phyloP scores from a whole-genome alignment of 1,140 invertebrate species.

The Nephila pilipes region DNA sequence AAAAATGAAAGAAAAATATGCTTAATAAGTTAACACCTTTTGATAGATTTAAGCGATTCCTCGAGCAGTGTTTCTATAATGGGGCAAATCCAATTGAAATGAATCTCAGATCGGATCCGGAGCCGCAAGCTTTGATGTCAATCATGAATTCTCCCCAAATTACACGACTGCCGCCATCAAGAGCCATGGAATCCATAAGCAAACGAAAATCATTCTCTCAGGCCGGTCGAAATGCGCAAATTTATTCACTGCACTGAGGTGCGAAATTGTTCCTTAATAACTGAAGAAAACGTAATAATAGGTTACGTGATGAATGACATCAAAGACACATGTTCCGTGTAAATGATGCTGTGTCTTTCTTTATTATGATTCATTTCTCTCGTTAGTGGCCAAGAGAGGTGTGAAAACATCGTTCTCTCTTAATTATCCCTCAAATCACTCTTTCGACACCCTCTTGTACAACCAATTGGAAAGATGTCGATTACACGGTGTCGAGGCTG shows the following conservation, averaged over 20 bases:
- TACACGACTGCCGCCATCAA: constrained; percentile 27
- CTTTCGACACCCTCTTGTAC: constrained; percentile 60
- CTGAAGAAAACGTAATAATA: constrained; percentile 75
- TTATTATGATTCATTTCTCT: constrained; percentile 44
- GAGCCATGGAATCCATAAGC: constrained; percentile 32
- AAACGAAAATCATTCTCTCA: constrained; percentile 63
- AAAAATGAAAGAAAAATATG: background rate
- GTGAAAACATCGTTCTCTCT: constrained; percentile 64
- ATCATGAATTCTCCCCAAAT: constrained; percentile 56
- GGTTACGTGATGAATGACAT: constrained; percentile 75
- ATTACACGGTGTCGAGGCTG: constrained; percentile 1
- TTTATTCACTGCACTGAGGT: constrained; percentile 72
- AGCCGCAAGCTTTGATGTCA: constrained; percentile 55
- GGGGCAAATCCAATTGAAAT: constrained; percentile 5
- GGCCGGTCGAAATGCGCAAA: constrained; percentile 44
- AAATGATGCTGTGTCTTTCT: constrained; percentile 71
- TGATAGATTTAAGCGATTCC: constrained; percentile 3
- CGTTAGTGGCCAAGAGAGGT: constrained; percentile 61
- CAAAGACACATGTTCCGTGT: constrained; percentile 61
- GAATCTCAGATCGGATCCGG: background rate
- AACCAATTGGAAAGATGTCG: constrained; percentile 37
- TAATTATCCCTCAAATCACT: constrained; percentile 72
- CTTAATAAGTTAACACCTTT: constrained; percentile 4
- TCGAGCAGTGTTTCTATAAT: constrained; percentile 8
- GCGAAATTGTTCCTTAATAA: constrained; percentile 75